Evolutionary conservation across 2,797 vertebrate species (phyloP), one percentile per base, ranked within the genome.

Genomic region (Helicolenus hilgendorfi): DNA sequence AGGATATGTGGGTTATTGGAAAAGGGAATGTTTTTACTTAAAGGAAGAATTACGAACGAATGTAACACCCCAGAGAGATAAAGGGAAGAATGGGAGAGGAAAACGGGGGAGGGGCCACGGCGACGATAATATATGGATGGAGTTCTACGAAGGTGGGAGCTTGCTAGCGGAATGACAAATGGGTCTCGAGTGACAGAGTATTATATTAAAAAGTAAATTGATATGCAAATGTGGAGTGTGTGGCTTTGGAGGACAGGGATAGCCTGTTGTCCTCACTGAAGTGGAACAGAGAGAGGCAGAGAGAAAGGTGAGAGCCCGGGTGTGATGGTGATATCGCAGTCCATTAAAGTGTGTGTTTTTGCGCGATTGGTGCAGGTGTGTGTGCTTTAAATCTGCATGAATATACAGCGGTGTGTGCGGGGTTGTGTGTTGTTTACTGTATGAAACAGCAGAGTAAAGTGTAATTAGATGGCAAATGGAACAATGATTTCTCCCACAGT

Each of bases 191-290:
- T 96, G 96, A 96, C 95, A 96, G 94, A 95, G 93, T 95, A 95
- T 97, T 96, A 96, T 96, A 96, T 95, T 93, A 93, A 96, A 96
- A 96, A 96, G 95, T 95, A 97, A 97, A 97, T 96, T 97, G 96
- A 97, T 97, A 97, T 97, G 97, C 96, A 97, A 97, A 97, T 97
- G 93, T 88, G 75, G 89, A 93, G 89, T 88, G 87, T 94, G 94
- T 95, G 91, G 93, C 95, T 95, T 94, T 93, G 89, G 92, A 94
- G 94, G 87, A 95, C 95, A 88, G 92, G 94, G 93, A 95, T 94
- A 95, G 96, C 95, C 94, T 96, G 96, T 96, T 95, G 95, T 96
- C 93, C 92, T 92, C 91, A 80, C 58, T 94, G 91, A 89, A 96
- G 95, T 95, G 93, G 95, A 96, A 96, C 96, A 91, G 89, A 89